Conservation (phyloP, 2,888 invertebrate genomes). For the Orthonychiurus folsomi region DNA sequence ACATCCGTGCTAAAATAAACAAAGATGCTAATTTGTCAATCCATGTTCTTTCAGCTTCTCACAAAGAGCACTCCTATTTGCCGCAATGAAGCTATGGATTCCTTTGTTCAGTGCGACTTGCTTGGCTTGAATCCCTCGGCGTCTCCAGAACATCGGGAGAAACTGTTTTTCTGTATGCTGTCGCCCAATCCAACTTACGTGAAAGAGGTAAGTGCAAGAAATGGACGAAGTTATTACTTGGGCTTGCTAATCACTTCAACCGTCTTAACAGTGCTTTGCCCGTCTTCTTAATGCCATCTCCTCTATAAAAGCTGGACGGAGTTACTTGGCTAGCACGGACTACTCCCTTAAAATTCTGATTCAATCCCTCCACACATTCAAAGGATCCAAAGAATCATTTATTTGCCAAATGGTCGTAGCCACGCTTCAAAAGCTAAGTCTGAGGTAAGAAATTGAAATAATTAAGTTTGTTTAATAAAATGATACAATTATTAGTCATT, state of each 20-base stretch:
- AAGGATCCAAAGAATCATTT: slow-evolving; percentile 44
- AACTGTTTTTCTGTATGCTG: slow-evolving; percentile 30
- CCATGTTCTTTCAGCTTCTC: slow-evolving; percentile 22
- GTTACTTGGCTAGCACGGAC: slow-evolving; percentile 45
- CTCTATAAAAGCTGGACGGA: slow-evolving; percentile 53
- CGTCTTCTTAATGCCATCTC: slow-evolving; percentile 57
- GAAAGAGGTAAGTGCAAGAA: too few species aligned
- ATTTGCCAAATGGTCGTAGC: slow-evolving; percentile 57
- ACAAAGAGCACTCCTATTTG: slow-evolving; percentile 31
- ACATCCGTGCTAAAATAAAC: too few species aligned
- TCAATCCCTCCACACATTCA: slow-evolving; percentile 43
- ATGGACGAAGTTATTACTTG: too few species aligned
- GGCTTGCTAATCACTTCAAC: too few species aligned
- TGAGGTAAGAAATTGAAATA: slow-evolving; percentile 45
- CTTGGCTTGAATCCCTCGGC: slow-evolving; percentile 18
- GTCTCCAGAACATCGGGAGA: slow-evolving; percentile 18
- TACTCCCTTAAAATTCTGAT: slow-evolving; percentile 30
- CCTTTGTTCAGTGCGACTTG: slow-evolving; percentile 28
- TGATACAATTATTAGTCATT: neutral
- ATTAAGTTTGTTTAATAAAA: neutral
- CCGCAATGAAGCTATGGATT: slow-evolving; percentile 22
- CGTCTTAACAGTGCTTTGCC: slow-evolving; percentile 49
- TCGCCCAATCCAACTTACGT: slow-evolving; percentile 32
- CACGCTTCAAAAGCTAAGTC: slow-evolving; percentile 57
- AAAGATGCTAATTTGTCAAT: slow-evolving; percentile 2